A percentile compares a stretch with the other conserved stretches of the same genome.
phyloP scores from a whole-genome alignment of 2,113 vertebrate genomes.

The Kobus ellipsiprymnus region DNA sequence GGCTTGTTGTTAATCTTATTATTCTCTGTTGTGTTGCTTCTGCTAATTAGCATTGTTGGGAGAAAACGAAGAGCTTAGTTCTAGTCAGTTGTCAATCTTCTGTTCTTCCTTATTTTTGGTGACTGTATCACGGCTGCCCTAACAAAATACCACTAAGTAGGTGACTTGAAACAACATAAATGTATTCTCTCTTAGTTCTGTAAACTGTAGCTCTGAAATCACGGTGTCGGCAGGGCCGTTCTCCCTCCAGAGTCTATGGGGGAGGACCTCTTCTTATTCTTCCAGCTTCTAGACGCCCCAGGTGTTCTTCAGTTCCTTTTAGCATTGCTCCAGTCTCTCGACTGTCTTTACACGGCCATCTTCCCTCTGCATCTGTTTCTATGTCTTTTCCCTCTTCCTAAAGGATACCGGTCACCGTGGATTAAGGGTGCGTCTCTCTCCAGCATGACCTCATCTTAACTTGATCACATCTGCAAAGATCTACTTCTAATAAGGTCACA shows the following conservation, averaged over 20 bases:
- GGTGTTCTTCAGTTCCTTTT: too few relatives aligned
- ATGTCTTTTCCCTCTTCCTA: not conserved
- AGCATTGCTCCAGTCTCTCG: not conserved
- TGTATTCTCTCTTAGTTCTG: not conserved
- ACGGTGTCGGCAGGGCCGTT: not conserved
- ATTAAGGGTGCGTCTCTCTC: not conserved
- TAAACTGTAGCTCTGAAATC: not conserved
- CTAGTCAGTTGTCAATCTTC: not conserved
- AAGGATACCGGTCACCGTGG: not conserved
- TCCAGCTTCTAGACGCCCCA: not conserved
- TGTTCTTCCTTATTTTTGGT: not conserved
- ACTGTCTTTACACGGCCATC: not conserved
- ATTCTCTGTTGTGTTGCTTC: not conserved
- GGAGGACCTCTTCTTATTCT: not conserved
- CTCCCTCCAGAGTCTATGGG: not conserved
- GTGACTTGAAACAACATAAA: not conserved
- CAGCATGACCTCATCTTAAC: not conserved
- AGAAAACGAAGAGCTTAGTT: not conserved
- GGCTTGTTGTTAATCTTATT: not conserved
- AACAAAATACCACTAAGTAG: not conserved
- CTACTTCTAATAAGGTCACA: not conserved
- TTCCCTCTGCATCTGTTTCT: not conserved
- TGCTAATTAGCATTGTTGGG: not conserved
- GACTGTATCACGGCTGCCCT: not conserved
- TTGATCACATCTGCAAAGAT: not conserved